Conservation (phyloP, 2,888 invertebrate species). For the Rambutsinella grinnellia region DNA sequence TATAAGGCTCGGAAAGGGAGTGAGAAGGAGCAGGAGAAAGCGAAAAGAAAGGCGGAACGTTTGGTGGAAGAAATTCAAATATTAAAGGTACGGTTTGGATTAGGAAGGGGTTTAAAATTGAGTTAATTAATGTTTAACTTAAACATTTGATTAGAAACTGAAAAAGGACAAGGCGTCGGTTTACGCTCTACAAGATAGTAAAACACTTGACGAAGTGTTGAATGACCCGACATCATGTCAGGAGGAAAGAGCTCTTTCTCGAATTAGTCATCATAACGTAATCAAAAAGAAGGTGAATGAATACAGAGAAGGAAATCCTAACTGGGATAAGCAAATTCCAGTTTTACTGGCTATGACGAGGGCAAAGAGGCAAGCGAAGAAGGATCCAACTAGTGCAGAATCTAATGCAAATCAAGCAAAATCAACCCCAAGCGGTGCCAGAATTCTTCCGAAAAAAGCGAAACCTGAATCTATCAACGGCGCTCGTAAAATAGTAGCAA, state of each 20-base stretch:
- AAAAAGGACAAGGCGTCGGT: conserved; percentile 58
- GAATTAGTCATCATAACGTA: conserved; percentile 52
- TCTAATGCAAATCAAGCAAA: background rate
- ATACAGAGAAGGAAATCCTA: conserved; percentile 60
- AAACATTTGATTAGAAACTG: conserved; percentile 61
- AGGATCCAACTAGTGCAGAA: conserved; percentile 16
- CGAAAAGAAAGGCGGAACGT: conserved; percentile 58
- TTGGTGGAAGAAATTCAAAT: conserved; percentile 58
- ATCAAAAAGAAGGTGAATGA: conserved; percentile 50
- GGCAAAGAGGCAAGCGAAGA: conserved; percentile 41
- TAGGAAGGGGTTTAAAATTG: too few relatives aligned
- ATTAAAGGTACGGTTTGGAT: conserved; percentile 51
- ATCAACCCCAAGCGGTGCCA: too few relatives aligned
- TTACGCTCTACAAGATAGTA: conserved; percentile 51
- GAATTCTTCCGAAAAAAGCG: background rate
- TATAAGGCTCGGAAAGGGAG: conserved; percentile 58
- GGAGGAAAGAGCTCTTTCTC: conserved; percentile 50
- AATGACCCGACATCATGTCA: conserved; percentile 25
- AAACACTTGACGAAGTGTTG: conserved; percentile 40
- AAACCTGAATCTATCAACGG: background rate
- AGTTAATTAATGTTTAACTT: conserved; percentile 7
- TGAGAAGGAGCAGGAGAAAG: conserved; percentile 51
- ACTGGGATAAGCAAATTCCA: conserved; percentile 65
- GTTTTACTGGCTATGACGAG: conserved; percentile 58
- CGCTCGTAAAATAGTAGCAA: background rate